Conservation (phyloP, 2,113 vertebrate genomes). For the Zeus faber region DNA sequence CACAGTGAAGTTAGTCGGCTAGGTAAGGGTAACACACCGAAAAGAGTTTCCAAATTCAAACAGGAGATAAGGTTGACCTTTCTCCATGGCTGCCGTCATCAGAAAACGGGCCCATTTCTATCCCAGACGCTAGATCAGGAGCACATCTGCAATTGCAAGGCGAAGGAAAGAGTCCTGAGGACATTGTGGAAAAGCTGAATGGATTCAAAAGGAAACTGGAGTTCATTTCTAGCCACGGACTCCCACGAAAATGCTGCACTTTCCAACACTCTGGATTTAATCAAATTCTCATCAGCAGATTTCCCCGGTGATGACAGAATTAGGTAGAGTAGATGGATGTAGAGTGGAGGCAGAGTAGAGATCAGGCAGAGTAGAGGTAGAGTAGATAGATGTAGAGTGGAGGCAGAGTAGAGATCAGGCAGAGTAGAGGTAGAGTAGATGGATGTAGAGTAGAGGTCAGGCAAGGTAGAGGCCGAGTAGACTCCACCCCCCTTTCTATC, state of each 20-base stretch:
- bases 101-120: neutral
- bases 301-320: too few species aligned
- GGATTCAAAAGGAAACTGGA: conserved; percentile 2
- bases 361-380: too few species aligned
- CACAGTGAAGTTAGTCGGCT: neutral
- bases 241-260: neutral
- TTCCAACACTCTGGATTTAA: conserved; percentile 3
- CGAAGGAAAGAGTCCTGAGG: neutral
- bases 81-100: neutral
- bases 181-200: neutral
- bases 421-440: too few species aligned
- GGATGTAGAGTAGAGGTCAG: too few species aligned
- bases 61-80: neutral
- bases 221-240: neutral
- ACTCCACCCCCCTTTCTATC: too few species aligned
- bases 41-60: neutral
- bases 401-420: too few species aligned
- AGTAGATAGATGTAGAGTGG: too few species aligned
- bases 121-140: neutral
- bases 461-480: too few species aligned
- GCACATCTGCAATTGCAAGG: neutral
- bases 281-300: conserved; percentile 2
- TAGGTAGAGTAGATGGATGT: too few species aligned
- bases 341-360: too few species aligned
- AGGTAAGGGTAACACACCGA: neutral